Evolutionary conservation across 2,888 invertebrate genomes (phyloP).

Genomic region (Tipula helvola): DNA sequence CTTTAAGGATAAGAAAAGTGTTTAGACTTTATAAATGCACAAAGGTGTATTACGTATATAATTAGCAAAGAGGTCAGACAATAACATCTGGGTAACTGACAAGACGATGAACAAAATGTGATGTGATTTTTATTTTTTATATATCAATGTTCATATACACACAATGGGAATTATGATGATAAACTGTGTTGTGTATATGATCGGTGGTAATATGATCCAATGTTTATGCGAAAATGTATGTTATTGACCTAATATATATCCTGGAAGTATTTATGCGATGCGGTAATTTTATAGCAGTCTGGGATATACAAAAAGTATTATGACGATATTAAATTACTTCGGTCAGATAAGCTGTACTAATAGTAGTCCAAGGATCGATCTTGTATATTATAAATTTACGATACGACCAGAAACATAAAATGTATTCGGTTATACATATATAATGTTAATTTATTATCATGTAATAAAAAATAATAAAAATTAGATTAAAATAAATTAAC

Average conservation of each 20-base stretch:
- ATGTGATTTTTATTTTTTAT: not conserved
- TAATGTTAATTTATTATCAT: not conserved
- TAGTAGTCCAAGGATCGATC: not conserved
- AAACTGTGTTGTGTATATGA: not conserved
- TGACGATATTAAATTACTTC: not conserved
- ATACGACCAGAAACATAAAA: not conserved
- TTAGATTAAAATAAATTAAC: not conserved
- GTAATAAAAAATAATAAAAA: not conserved
- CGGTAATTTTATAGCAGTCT: not conserved
- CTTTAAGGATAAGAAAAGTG: not conserved
- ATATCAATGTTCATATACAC: no score
- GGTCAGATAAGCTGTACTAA: not conserved
- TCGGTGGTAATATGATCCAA: not conserved
- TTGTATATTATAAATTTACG: not conserved
- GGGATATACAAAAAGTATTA: not conserved
- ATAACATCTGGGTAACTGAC: not conserved
- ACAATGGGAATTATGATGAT: not conserved
- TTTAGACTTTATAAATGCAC: not conserved
- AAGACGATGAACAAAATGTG: not conserved
- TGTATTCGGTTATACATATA: not conserved
- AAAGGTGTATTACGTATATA: not conserved
- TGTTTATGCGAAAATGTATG: not conserved
- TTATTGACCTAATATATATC: not conserved
- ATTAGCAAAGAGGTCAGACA: conserved; percentile 9
- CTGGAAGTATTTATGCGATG: not conserved